Percentiles rank a stretch among this genome's conserved stretches.
phyloP scores from a whole-genome alignment of 2,797 vertebrate species.

The Hippoglossus hippoglossus region DNA sequence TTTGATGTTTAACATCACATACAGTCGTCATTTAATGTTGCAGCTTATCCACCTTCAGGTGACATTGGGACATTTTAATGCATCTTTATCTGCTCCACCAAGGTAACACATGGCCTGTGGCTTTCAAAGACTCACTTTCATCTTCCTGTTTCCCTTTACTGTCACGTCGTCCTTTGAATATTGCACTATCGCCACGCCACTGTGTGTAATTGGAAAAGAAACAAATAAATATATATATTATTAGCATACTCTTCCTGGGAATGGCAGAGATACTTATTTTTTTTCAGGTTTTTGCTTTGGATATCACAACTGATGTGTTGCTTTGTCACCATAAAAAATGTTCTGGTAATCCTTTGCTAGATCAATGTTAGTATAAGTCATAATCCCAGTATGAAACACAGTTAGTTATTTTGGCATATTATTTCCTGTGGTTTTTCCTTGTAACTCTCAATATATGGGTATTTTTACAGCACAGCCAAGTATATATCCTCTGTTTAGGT shows the following conservation, averaged over 20 bases:
- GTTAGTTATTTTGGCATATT: slow-evolving; percentile 63
- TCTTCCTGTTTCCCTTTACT: slow-evolving; percentile 36
- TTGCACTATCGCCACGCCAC: slow-evolving; percentile 69
- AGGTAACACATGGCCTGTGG: slow-evolving; percentile 7
- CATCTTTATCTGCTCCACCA: slow-evolving; percentile 10
- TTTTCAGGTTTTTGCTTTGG: slow-evolving; percentile 67
- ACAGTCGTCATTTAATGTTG: slow-evolving; percentile 23
- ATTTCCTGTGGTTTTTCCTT: slow-evolving; percentile 47
- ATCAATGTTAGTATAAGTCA: slow-evolving; percentile 56
- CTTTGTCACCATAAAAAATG: slow-evolving; percentile 45
- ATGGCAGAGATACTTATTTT: slow-evolving; percentile 49
- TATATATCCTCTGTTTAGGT: slow-evolving; percentile 63
- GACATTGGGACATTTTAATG: slow-evolving; percentile 34
- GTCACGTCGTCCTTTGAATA: slow-evolving; percentile 53
- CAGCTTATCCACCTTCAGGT: slow-evolving; percentile 41
- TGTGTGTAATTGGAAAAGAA: slow-evolving; percentile 58
- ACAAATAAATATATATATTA: slow-evolving; percentile 54
- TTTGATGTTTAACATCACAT: slow-evolving; percentile 54
- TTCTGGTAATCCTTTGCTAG: slow-evolving; percentile 41
- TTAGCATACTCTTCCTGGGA: slow-evolving; percentile 57
- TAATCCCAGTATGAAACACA: slow-evolving; percentile 57
- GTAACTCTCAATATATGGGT: slow-evolving; percentile 62
- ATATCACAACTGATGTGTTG: slow-evolving; percentile 56
- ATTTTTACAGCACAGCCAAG: slow-evolving; percentile 69
- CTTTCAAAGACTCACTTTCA: slow-evolving; percentile 19